Evolutionary conservation across 2,113 vertebrate genomes (phyloP), one percentile per base, ranked within the genome.

Genomic region (Pseudopodoces humilis): DNA sequence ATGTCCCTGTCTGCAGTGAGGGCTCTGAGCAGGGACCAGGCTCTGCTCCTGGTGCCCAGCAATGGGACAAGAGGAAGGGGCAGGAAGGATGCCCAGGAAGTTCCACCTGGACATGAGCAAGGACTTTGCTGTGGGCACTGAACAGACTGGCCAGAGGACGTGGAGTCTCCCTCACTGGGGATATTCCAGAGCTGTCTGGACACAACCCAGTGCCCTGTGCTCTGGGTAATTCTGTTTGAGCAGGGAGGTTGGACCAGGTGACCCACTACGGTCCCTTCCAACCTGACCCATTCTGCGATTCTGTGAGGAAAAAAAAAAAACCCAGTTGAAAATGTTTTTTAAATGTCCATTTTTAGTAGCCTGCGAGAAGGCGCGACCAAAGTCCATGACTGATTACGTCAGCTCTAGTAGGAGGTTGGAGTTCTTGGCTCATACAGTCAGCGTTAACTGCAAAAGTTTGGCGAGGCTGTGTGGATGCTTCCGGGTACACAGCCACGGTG

Each of bases 291-390:
- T 21, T 1, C 25, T 43, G 25, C 22, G 25, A 25, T 1, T 24
- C 28, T n/a, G 24, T 21, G 28, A 5, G 11, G 9, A 1, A 7
- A 31, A 8, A 25, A 23, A 21, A 23, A n/a, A 39, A 41, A 20
- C 9, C 8, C n/a, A 46, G 22, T 2, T 13, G 3, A 30, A 43
- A 5, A 5, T 35, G 13, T 7, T 46, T 23, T 46, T 23, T 0
- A 35, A 27, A 47, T 19, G 63, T 8, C 15, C 4, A 1, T 28
- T 65, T 49, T 20, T 22, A 35, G 14, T 21, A 59, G n/a, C 60
- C 27, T 53, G 49, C 6, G 8, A 7, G 16, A n/a, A 17, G 4
- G 11, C 5, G 7, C 7, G 49, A 28, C 18, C 0, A 6, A 56
- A 52, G 31, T 8, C 81, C 35, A 0, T 6, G 11, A 8, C 23